These are phyloP conservation scores for Tolypeutes matacus DNA, from an alignment of 2,797 vertebrate genomes.

Conservation along the genomic window DNA sequence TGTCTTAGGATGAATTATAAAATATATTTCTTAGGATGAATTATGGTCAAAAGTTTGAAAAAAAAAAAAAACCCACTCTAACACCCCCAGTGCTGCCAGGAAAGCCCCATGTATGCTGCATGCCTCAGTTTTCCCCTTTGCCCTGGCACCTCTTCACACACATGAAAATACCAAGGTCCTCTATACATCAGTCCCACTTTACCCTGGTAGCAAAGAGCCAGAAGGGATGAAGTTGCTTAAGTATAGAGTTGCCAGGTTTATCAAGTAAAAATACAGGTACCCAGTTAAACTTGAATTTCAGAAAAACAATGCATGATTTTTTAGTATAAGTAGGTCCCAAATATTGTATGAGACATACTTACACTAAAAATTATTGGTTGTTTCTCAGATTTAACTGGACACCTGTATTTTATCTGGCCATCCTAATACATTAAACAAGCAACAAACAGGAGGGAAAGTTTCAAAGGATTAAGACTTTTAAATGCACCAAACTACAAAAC, in stretches of 20 bases:
- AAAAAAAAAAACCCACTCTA: not conserved
- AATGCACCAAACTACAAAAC: constrained; percentile 88
- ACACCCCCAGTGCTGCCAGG: not conserved
- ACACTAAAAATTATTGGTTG: not conserved
- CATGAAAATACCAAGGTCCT: not conserved
- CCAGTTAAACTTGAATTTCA: constrained; percentile 37
- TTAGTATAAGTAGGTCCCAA: constrained; percentile 12
- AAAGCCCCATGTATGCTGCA: not conserved
- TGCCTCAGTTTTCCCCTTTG: constrained; percentile 35
- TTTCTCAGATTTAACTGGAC: constrained; percentile 61
- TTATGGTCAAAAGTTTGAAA: not conserved
- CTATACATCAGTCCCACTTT: no score
- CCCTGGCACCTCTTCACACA: no score
- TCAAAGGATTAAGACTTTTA: constrained; percentile 79
- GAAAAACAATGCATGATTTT: not conserved
- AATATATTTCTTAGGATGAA: not conserved
- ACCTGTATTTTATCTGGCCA: constrained; percentile 61
- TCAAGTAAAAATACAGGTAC: not conserved
- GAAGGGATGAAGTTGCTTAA: not conserved
- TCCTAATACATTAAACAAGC: constrained; percentile 81
- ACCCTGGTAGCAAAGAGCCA: not conserved
- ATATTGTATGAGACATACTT: not conserved
- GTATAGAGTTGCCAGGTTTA: not conserved
- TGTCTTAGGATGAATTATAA: not conserved
- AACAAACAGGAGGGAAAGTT: constrained; percentile 84